Conservation (phyloP, 2,113 vertebrate species). For the Scomber japonicus region DNA sequence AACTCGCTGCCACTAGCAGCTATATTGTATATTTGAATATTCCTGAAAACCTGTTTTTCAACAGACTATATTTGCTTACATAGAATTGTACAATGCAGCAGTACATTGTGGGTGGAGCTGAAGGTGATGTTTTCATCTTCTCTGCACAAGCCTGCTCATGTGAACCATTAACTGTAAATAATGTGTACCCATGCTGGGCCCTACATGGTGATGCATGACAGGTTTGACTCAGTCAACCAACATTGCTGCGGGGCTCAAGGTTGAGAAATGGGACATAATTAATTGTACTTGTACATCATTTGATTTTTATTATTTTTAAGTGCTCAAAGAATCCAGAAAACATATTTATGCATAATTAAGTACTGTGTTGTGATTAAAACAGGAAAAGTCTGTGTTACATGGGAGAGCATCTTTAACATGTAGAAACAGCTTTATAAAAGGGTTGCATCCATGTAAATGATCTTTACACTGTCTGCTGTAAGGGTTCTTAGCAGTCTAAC, state of each 20-base stretch:
- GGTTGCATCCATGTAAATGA: not conserved
- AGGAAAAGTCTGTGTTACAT: not conserved
- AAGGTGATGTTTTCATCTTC: conserved; percentile 30
- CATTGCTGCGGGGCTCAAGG: not conserved
- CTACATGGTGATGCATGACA: conserved; percentile 39
- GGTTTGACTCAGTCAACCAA: conserved; percentile 46
- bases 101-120: not conserved
- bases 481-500: not conserved
- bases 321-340: not conserved
- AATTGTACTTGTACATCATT: too few relatives aligned
- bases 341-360: not conserved
- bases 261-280: too few relatives aligned
- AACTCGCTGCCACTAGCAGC: too few relatives aligned
- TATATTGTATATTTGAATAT: not conserved
- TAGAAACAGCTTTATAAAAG: not conserved
- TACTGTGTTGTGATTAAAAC: not conserved
- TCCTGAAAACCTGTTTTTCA: not conserved
- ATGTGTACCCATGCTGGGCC: conserved; percentile 45
- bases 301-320: too few relatives aligned
- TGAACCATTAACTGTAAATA: conserved; percentile 75
- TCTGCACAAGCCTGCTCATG: conserved; percentile 19
- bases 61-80: not conserved
- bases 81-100: not conserved
- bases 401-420: not conserved
- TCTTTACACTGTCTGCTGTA: not conserved